phyloP scores from a whole-genome alignment of 2,113 vertebrate species.

The Cranoglanis bouderius region DNA sequence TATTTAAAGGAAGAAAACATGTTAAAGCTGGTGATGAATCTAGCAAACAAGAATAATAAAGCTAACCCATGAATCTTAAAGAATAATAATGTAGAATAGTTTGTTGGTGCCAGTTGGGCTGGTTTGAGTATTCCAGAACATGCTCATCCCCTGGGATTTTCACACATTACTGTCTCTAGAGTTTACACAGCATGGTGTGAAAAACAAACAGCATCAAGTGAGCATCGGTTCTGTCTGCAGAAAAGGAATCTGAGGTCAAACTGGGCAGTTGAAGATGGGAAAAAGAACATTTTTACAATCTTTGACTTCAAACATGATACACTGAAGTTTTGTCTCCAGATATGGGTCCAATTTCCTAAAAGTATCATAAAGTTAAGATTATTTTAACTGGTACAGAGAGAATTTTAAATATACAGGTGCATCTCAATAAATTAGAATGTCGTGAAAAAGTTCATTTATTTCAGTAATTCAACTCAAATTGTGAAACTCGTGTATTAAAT shows the following conservation, averaged over 20 bases:
- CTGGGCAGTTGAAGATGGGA: neutral
- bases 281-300: neutral
- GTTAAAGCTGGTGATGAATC: neutral
- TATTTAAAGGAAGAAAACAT: neutral
- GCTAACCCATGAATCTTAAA: neutral
- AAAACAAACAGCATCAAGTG: neutral
- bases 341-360: neutral
- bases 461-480: too few species aligned
- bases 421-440: too few species aligned
- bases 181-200: neutral
- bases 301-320: neutral
- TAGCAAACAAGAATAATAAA: neutral
- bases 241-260: neutral
- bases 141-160: neutral
- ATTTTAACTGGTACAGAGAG: neutral
- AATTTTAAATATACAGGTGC: too few species aligned
- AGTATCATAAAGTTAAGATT: neutral
- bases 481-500: too few species aligned
- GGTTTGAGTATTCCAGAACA: neutral
- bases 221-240: neutral
- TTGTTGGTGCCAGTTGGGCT: neutral
- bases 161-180: neutral
- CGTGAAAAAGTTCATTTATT: too few species aligned
- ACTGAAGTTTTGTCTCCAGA: neutral
- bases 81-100: neutral